phyloP scores from a whole-genome alignment of 2,797 vertebrate genomes.

The Anguilla pacifica region DNA sequence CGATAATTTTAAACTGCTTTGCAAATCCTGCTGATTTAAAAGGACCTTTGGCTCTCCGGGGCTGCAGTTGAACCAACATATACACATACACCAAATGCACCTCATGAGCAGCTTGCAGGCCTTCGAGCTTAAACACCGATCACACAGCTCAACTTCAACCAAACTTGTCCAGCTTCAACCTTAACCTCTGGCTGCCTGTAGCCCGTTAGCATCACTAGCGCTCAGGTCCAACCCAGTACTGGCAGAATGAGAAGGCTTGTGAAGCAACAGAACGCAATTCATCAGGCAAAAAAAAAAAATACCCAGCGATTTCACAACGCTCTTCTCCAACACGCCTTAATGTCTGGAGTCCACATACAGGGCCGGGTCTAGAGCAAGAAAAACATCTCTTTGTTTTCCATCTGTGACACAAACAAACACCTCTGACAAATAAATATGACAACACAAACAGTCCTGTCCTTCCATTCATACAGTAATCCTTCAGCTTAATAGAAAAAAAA shows the following conservation, averaged over 20 bases:
- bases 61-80: neutral
- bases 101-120: neutral
- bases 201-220: neutral
- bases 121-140: neutral
- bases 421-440: conserved; percentile 46
- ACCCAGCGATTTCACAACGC: neutral
- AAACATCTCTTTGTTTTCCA: neutral
- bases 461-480: neutral
- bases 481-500: neutral
- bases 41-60: neutral
- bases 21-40: conserved; percentile 10
- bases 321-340: neutral
- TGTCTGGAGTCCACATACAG: neutral
- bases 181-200: neutral
- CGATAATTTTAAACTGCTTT: neutral
- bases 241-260: neutral
- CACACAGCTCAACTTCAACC: neutral
- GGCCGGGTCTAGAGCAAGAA: neutral
- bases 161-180: neutral
- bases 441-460: conserved; percentile 20
- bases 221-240: neutral
- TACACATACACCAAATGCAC: neutral
- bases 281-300: neutral
- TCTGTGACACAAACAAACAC: conserved; percentile 29
- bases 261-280: neutral